A percentile compares a stretch with the other conserved stretches of the same genome.
Conservation (phyloP, 2,113 vertebrate species). For the Athene noctua region DNA sequence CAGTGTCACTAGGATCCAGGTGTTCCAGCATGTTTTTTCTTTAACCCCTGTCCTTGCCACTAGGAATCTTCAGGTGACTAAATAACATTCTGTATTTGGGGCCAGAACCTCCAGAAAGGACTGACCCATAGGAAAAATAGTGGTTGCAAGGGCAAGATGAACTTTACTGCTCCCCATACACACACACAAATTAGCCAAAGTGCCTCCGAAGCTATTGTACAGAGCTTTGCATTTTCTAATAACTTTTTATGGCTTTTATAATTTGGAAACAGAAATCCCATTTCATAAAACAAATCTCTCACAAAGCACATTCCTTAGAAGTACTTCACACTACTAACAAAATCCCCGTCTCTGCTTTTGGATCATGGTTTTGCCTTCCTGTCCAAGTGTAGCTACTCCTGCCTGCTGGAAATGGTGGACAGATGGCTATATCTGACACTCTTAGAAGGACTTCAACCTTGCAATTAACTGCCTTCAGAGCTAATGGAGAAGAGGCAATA, state of each 20-base stretch:
- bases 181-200: neutral
- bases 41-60: neutral
- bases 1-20: neutral
- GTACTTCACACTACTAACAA: neutral
- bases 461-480: neutral
- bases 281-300: neutral
- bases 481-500: neutral
- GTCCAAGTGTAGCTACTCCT: neutral
- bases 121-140: neutral
- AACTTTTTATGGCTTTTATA: neutral
- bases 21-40: neutral
- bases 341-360: neutral
- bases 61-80: neutral
- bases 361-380: neutral
- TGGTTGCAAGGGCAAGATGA: neutral
- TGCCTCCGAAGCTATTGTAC: neutral
- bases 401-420: neutral
- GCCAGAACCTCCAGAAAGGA: neutral
- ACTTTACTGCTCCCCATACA: neutral
- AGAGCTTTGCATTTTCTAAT: neutral
- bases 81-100: neutral
- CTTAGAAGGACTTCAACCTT: neutral
- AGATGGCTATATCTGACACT: neutral
- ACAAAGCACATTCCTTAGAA: neutral
- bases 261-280: neutral